Evolutionary conservation across 1,140 invertebrate species (phyloP).

Genomic region (Octopus sinensis): DNA sequence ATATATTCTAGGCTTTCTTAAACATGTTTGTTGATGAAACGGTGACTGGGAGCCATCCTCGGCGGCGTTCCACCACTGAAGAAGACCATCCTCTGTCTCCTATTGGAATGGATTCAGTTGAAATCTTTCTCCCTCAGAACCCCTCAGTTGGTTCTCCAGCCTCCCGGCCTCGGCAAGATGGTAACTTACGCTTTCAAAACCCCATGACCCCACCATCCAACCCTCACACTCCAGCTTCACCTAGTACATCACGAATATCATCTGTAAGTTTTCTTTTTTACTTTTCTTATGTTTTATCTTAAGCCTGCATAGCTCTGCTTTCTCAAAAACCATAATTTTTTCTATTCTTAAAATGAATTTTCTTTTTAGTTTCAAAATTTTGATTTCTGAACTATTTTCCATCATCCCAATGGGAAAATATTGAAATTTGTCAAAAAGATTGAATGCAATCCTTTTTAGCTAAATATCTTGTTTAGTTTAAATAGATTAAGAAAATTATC

Average conservation of each 20-base stretch:
- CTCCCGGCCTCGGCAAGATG: constrained; percentile 60
- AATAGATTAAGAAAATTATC: too few relatives aligned
- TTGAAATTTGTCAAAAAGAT: too few relatives aligned
- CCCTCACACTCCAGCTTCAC: constrained; percentile 83
- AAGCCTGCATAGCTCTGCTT: too few relatives aligned
- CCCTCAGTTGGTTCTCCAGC: constrained; percentile 63
- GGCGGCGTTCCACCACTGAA: constrained; percentile 81
- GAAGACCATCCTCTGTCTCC: constrained; percentile 94
- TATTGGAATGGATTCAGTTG: constrained; percentile 66
- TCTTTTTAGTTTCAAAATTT: too few relatives aligned
- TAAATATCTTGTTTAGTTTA: too few relatives aligned
- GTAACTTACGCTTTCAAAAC: constrained; percentile 63
- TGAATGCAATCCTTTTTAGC: too few relatives aligned
- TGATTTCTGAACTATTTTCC: too few relatives aligned
- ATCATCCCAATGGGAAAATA: too few relatives aligned
- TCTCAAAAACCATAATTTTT: too few relatives aligned
- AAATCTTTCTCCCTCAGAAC: constrained; percentile 48
- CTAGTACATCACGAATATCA: constrained; percentile 64
- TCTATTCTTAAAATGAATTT: too few relatives aligned
- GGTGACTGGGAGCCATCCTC: constrained; percentile 64
- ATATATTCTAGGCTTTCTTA: constrained; percentile 70
- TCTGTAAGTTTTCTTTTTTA: constrained; percentile 31
- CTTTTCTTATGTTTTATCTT: too few relatives aligned
- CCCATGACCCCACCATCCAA: constrained; percentile 81
- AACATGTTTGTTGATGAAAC: constrained; percentile 91